Percentiles rank a stretch among this genome's conserved stretches.
These are phyloP conservation scores for Sclerurus mexicanus DNA, from an alignment of 2,113 vertebrate species.

Conservation along the genomic window DNA sequence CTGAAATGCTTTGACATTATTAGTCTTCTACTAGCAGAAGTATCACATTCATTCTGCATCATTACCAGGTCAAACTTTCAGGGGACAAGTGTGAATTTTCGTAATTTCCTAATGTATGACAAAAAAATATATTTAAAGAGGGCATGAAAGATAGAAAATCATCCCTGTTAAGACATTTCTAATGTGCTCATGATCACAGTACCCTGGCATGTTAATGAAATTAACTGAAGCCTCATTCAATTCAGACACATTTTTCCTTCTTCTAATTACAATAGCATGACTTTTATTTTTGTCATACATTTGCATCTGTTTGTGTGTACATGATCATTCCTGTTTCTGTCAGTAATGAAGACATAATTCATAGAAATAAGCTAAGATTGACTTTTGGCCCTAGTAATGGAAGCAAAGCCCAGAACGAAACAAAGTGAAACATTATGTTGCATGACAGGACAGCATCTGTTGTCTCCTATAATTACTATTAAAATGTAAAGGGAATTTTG, in stretches of 20 bases:
- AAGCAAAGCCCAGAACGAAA: background rate
- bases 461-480: background rate
- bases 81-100: background rate
- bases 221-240: background rate
- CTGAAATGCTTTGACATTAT: background rate
- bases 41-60: background rate
- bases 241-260: background rate
- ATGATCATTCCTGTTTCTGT: background rate
- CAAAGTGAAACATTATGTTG: background rate
- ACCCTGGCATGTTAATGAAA: background rate
- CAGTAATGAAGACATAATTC: background rate
- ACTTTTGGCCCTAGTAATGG: background rate
- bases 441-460: background rate
- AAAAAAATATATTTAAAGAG: background rate
- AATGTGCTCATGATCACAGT: background rate
- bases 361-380: background rate
- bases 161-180: background rate
- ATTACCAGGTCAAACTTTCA: background rate
- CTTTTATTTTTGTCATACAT: background rate
- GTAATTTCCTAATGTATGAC: background rate
- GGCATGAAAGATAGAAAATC: background rate
- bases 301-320: background rate
- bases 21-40: background rate
- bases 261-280: background rate
- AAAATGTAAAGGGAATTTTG: background rate